Conservation (phyloP, 2,113 vertebrate genomes). For the Chamaea fasciata region DNA sequence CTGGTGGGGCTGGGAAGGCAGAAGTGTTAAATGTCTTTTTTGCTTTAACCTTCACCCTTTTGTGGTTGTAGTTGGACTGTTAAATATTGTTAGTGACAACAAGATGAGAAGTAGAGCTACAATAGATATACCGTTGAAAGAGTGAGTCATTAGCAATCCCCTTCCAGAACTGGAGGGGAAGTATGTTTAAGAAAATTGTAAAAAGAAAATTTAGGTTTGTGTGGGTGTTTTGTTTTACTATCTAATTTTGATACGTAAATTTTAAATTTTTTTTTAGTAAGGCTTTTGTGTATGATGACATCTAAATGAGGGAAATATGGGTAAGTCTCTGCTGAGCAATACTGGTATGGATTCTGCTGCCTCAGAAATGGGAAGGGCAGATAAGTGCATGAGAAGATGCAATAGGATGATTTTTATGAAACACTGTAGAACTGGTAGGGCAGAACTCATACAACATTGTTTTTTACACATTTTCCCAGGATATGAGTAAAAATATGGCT, state of each 20-base stretch:
- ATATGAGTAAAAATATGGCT: not conserved
- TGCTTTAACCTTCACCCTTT: not conserved
- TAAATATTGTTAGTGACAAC: not conserved
- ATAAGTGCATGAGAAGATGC: not conserved
- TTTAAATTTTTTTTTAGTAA: not conserved
- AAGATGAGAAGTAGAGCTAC: not conserved
- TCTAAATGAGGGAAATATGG: not conserved
- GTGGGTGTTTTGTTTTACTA: not conserved
- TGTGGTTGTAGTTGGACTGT: not conserved
- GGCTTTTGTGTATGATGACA: not conserved
- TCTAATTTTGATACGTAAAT: not conserved
- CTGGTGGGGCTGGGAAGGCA: not conserved
- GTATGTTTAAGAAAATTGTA: not conserved
- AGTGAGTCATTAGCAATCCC: not conserved
- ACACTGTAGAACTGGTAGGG: not conserved
- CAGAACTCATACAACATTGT: not conserved
- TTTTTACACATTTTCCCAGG: not conserved
- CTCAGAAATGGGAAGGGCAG: not conserved
- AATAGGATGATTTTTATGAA: not conserved
- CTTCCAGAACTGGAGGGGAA: not conserved
- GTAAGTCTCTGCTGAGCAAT: not conserved
- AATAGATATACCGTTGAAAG: not conserved
- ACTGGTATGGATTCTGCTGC: not conserved
- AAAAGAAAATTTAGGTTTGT: not conserved
- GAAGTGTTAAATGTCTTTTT: not conserved